Evolutionary conservation across 2,113 vertebrate species (phyloP), one percentile per base, ranked within the genome.

Genomic region (Bubalus kerabau): DNA sequence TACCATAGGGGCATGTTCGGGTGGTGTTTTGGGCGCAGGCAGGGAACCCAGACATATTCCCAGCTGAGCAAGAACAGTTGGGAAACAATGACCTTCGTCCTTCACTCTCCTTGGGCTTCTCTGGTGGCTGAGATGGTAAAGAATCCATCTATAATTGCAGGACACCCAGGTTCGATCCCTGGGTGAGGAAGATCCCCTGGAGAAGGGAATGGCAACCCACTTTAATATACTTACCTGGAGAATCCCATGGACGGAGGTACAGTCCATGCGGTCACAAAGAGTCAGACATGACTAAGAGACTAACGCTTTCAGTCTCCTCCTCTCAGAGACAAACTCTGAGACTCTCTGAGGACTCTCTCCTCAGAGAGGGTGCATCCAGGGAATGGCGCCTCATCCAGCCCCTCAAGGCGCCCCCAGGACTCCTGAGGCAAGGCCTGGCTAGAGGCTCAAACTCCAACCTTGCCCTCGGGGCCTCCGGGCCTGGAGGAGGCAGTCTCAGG

Each of bases 1-100:
- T n/a, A 8, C 40, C 57, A 10, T 4, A 10, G n/a, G 48, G 28
- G 2, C 21, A 2, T 56, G 64, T 26, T 32, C n/a, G 36, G 11
- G 4, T 21, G 3, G n/a, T 64, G 56, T 56, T 40, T 26, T 0
- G 6, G 40, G 15, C 7, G 1, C 7, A 15, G 24, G 23, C 46
- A 43, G 36, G 30, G 54, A 2, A 14, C 81, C 43, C 17, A 19
- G 82, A 14, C 8, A 8, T 2, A 13, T 24, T 56, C 30, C 26
- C 87, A 64, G 32, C 26, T 40, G 40, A 62, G 56, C 30, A 48
- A 11, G 17, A 26, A 19, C 0, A 5, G 5, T n/a, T 46, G n/a
- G 40, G 50, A 87, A 52, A 17, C 0, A 2, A 56, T 26, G 36
- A 2, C 17, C 54, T 59, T 26, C 71, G 15, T 80, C 21, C 67